These are phyloP conservation scores for Leucosticte australis DNA, from an alignment of 2,113 vertebrate genomes.

Conservation along the genomic window DNA sequence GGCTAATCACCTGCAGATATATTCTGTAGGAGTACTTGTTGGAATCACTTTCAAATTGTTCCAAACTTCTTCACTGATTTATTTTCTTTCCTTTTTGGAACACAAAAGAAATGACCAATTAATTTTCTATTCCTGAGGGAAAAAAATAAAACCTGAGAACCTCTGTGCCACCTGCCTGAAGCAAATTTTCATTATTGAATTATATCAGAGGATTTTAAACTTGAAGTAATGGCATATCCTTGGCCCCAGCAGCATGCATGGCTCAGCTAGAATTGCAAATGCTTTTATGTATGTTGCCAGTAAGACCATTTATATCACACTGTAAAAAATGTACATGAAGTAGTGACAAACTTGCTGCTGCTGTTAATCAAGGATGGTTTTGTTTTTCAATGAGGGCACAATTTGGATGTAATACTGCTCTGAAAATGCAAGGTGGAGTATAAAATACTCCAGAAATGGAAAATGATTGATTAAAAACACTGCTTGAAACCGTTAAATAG, in stretches of 20 bases:
- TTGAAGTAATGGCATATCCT: slow-evolving; percentile 32
- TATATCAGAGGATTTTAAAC: slow-evolving; percentile 26
- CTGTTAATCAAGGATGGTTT: background rate
- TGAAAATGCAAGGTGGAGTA: background rate
- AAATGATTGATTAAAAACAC: background rate
- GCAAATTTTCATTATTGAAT: slow-evolving; percentile 27
- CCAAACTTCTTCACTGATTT: background rate
- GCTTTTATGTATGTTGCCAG: background rate
- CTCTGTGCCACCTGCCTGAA: background rate
- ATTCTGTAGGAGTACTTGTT: slow-evolving; percentile 1
- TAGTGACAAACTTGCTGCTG: background rate
- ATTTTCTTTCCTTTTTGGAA: background rate
- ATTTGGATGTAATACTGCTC: background rate
- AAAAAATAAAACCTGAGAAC: background rate
- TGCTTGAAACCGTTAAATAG: background rate
- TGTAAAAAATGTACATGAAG: background rate
- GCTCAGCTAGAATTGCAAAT: slow-evolving; percentile 44
- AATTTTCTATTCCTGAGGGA: background rate
- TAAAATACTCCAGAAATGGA: background rate
- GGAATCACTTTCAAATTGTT: background rate
- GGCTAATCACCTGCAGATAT: background rate
- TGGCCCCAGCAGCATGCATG: slow-evolving; percentile 3
- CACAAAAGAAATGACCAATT: slow-evolving; percentile 26
- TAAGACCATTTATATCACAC: background rate
- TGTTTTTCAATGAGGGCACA: background rate